These are phyloP conservation scores for Drosophila niveifrons DNA, from an alignment of 2,888 invertebrate genomes.

Conservation along the genomic window DNA sequence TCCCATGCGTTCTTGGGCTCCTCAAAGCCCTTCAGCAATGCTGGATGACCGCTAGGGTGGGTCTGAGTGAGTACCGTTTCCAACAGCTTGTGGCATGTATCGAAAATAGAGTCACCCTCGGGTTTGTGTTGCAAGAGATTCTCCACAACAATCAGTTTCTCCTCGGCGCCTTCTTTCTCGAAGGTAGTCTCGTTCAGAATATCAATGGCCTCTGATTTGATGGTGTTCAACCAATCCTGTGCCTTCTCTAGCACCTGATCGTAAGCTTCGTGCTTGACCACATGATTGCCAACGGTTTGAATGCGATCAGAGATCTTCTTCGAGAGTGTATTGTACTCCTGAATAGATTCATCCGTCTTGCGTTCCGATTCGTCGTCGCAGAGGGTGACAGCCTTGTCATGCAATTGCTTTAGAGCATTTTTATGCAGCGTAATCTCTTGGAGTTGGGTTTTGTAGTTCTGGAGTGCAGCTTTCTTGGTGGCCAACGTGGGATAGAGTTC, in stretches of 20 bases:
- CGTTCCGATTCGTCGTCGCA: conserved; percentile 92
- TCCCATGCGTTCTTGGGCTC: conserved; percentile 91
- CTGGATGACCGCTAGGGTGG: conserved; percentile 91
- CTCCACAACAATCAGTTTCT: conserved; percentile 90
- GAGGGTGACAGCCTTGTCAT: conserved; percentile 92
- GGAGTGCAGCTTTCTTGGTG: conserved; percentile 95
- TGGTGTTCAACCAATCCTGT: conserved; percentile 92
- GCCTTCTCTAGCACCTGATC: conserved; percentile 93
- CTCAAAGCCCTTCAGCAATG: conserved; percentile 90
- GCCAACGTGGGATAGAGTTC: conserved; percentile 92
- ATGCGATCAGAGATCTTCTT: conserved; percentile 90
- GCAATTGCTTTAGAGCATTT: conserved; percentile 92
- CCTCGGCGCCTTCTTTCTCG: conserved; percentile 92
- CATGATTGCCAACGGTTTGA: conserved; percentile 89
- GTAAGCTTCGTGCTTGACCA: conserved; percentile 93
- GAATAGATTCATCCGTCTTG: conserved; percentile 90
- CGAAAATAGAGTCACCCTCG: conserved; percentile 90
- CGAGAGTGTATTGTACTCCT: conserved; percentile 90
- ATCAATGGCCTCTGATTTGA: conserved; percentile 92
- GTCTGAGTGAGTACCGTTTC: conserved; percentile 92
- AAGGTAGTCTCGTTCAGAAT: conserved; percentile 92
- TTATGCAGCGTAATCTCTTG: conserved; percentile 95
- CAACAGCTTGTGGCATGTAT: conserved; percentile 90
- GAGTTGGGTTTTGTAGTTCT: conserved; percentile 91
- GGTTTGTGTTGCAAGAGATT: conserved; percentile 90